Percentiles rank a stretch among this genome's conserved stretches.
These are phyloP conservation scores for Hydropsyche betteni DNA, from an alignment of 2,888 invertebrate species.

Conservation along the genomic window DNA sequence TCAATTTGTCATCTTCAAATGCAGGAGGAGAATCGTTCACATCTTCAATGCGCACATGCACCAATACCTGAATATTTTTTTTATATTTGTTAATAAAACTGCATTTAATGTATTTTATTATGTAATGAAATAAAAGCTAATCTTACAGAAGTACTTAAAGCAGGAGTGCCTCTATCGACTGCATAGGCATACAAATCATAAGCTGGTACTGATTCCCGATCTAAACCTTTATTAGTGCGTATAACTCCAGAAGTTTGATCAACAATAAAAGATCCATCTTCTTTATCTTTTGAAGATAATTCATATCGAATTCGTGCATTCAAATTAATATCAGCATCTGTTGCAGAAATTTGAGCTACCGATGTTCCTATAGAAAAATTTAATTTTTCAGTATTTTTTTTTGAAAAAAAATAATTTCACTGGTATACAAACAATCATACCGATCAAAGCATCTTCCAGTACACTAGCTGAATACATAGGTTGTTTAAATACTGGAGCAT, in stretches of 20 bases:
- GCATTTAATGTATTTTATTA: neutral
- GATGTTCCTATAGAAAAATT: slow-evolving; percentile 68
- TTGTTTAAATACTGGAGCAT: slow-evolving; percentile 86
- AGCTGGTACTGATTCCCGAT: slow-evolving; percentile 86
- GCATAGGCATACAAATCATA: slow-evolving; percentile 90
- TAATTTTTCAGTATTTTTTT: neutral
- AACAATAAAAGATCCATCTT: slow-evolving; percentile 90
- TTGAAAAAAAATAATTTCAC: neutral
- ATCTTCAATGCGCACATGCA: slow-evolving; percentile 85
- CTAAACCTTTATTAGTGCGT: slow-evolving; percentile 86
- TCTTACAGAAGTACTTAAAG: slow-evolving; percentile 70
- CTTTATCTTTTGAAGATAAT: slow-evolving; percentile 75
- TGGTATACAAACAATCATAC: slow-evolving; percentile 54
- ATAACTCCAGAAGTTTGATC: slow-evolving; percentile 93
- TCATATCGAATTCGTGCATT: slow-evolving; percentile 89
- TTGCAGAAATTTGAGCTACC: slow-evolving; percentile 80
- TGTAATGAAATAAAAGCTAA: neutral
- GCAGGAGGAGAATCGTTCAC: slow-evolving; percentile 91
- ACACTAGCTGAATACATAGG: slow-evolving; percentile 84
- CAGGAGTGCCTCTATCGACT: slow-evolving; percentile 87
- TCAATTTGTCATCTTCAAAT: slow-evolving; percentile 87
- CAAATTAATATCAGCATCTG: slow-evolving; percentile 85
- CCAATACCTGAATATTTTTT: slow-evolving; percentile 66
- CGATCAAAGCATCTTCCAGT: slow-evolving; percentile 87
- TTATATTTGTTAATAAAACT: neutral